Evolutionary conservation across 2,113 vertebrate species (phyloP).

Genomic region (Ranitomeya variabilis): DNA sequence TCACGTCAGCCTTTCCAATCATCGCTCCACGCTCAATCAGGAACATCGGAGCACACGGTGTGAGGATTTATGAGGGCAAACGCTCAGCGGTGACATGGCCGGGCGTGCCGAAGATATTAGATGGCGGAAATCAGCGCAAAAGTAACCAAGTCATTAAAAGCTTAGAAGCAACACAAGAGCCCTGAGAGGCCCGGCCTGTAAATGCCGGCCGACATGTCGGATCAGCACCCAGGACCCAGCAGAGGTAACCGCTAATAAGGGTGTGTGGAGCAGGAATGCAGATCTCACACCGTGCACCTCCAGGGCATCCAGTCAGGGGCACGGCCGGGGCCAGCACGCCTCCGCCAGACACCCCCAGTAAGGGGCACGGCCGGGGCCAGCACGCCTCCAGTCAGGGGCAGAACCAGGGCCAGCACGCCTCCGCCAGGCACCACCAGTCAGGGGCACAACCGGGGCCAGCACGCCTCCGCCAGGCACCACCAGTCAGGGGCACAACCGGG

Average conservation of each 20-base stretch:
- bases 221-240: background rate
- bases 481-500: no score
- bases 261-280: background rate
- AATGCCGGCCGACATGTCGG: background rate
- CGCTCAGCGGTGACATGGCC: background rate
- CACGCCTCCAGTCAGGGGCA: no score
- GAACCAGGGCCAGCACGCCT: no score
- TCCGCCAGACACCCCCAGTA: no score
- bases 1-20: background rate
- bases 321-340: no score
- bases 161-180: constrained; percentile 1
- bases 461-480: no score
- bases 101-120: background rate
- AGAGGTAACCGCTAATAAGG: background rate
- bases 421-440: no score
- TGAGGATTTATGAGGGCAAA: background rate
- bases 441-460: no score
- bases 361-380: no score
- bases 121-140: background rate
- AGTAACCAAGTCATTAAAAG: background rate
- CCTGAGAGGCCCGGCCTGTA: background rate
- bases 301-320: no score
- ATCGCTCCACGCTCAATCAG: background rate
- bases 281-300: background rate
- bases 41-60: background rate